phyloP scores from a whole-genome alignment of 2,797 vertebrate species.

The Anabacerthia variegaticeps region DNA sequence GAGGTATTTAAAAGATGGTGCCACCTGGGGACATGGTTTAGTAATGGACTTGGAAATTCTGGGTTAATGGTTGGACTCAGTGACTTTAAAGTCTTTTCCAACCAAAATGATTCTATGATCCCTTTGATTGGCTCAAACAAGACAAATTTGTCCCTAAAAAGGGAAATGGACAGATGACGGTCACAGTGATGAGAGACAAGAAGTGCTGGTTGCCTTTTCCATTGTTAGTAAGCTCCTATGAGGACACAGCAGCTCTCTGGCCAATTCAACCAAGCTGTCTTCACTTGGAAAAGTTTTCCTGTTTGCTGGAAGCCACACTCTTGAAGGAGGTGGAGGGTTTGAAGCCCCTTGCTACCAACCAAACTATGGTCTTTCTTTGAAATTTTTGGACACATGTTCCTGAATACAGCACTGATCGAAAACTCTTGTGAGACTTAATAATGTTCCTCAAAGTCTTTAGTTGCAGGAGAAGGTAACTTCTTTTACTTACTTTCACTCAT shows the following conservation, averaged over 20 bases:
- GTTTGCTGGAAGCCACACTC: neutral
- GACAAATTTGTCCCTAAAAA: neutral
- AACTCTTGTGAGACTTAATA: neutral
- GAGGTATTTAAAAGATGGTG: neutral
- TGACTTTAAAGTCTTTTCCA: neutral
- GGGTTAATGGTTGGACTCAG: fast-evolving
- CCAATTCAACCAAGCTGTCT: neutral
- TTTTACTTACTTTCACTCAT: neutral
- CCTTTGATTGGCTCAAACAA: neutral
- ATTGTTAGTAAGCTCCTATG: neutral
- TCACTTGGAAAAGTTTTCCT: neutral
- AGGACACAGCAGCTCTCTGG: neutral
- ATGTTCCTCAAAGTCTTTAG: neutral
- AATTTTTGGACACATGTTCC: neutral
- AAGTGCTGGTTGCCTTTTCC: neutral
- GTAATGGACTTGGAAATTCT: neutral
- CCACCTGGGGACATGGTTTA: neutral
- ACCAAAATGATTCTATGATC: neutral
- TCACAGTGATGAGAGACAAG: neutral
- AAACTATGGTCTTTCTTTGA: neutral
- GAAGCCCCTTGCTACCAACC: neutral
- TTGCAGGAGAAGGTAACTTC: neutral
- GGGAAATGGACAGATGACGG: neutral
- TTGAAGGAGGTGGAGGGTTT: neutral
- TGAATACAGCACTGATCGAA: neutral